A percentile compares a stretch with the other conserved stretches of the same genome.
Evolutionary conservation across 2,888 invertebrate species (phyloP).

Genomic region (Ormia ochracea): DNA sequence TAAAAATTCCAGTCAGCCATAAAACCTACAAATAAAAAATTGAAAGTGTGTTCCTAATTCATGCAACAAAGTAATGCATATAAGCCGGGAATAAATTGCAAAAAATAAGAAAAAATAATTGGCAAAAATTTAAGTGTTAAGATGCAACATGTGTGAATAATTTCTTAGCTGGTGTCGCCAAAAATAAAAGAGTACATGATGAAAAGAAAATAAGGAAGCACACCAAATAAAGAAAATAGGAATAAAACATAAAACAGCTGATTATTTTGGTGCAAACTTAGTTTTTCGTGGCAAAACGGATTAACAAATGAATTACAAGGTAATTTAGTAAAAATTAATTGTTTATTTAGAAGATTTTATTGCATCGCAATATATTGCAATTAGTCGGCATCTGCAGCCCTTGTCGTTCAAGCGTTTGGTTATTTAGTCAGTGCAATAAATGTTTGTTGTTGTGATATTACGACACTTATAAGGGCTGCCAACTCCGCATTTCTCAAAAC

Average conservation of each 20-base stretch:
- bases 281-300: background rate
- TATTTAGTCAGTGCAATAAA: too few species aligned
- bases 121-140: background rate
- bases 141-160: conserved; percentile 60
- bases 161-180: conserved; percentile 20
- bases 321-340: background rate
- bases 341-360: background rate
- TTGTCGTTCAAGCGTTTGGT: too few species aligned
- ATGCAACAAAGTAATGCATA: background rate
- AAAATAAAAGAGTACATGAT: conserved; percentile 19
- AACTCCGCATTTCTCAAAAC: too few species aligned
- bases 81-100: background rate
- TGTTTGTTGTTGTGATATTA: too few species aligned
- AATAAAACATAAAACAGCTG: conserved; percentile 53
- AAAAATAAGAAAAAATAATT: background rate
- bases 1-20: background rate
- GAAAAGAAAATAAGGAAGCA: conserved; percentile 46
- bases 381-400: background rate
- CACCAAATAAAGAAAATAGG: conserved; percentile 26
- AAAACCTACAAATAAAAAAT: background rate
- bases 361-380: background rate
- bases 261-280: background rate
- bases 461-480: too few species aligned
- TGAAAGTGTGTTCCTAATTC: background rate
- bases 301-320: conserved; percentile 8